Evolutionary conservation across 2,797 vertebrate genomes (phyloP).

Genomic region (Erethizon dorsatum): DNA sequence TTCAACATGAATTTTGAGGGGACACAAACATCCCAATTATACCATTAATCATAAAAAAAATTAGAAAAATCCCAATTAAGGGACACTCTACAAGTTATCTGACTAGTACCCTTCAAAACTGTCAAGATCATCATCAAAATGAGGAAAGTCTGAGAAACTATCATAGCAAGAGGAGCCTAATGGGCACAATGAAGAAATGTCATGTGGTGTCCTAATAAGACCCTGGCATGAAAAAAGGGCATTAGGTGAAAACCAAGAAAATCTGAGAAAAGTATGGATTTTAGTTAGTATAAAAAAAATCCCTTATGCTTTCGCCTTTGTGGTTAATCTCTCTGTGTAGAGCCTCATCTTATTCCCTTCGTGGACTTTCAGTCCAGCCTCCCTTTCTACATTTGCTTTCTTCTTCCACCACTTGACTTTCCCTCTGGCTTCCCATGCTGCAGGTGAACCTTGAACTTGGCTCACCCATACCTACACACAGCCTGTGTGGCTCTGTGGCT

Average conservation of each 20-base stretch:
- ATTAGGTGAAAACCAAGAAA: neutral
- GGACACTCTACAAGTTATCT: neutral
- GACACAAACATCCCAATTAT: neutral
- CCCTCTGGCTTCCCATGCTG: neutral
- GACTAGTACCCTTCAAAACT: neutral
- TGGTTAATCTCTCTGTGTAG: neutral
- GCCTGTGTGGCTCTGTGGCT: neutral
- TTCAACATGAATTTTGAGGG: neutral
- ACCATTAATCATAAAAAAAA: neutral
- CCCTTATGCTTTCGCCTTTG: neutral
- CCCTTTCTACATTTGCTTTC: neutral
- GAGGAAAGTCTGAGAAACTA: neutral
- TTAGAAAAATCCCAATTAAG: neutral
- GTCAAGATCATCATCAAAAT: constrained; percentile 2
- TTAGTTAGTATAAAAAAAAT: neutral
- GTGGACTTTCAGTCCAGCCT: neutral
- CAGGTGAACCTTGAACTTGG: neutral
- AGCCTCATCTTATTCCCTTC: neutral
- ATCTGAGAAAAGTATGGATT: neutral
- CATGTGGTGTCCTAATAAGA: neutral
- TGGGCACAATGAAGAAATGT: neutral
- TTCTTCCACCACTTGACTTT: neutral
- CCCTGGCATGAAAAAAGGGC: neutral
- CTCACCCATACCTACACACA: rapidly evolving
- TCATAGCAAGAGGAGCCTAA: neutral